Evolutionary conservation across 2,888 invertebrate species (phyloP), one percentile per base, ranked within the genome.

Genomic region (Volucella inflata): DNA sequence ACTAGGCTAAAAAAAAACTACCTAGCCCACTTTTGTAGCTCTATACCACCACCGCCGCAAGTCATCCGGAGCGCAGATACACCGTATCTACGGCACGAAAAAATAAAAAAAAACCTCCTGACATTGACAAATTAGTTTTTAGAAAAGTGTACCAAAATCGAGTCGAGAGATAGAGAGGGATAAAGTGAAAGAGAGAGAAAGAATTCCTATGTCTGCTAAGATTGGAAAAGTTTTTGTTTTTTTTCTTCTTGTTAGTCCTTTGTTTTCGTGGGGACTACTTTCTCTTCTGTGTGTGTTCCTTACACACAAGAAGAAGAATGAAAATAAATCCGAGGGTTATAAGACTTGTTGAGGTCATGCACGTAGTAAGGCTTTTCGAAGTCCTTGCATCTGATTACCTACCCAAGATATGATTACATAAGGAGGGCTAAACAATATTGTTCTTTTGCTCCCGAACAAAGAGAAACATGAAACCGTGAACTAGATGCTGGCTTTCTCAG

Each of bases 71-170:
- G 51, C 50, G 17, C 16, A 64, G 16, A 21, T 36, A 40, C 14
- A 57, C 10, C 16, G 48, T 51, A 64, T 40, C 48, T 78, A 17
- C 53, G 48, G 6, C 30, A 53, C 68, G 40, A 72, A 79, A 72
- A 16, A 53, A 62, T 12, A 21, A 21, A 21, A 21, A 21, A 21
- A 30, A 30, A 3, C 30, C 30, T 6, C 65, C 72, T 79, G 79
- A 79, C 79, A 79, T 79, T 79, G 79, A 79, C 79, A 79, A 79
- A 79, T 79, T 79, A 67, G 79, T 72, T 79, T 79, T 74, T 67
- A 60, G 65, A 38, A 53, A 46, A 79, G 51, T 46, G 46, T 72
- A 48, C 42, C 71, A 16, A n/a, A 53, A 44, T 44, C 53, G 62
- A 64, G 6, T 30, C n/a, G 44, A n/a, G 44, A 12, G 44, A 44